Conservation (phyloP, 2,113 vertebrate genomes). For the Corydoras maculifer region DNA sequence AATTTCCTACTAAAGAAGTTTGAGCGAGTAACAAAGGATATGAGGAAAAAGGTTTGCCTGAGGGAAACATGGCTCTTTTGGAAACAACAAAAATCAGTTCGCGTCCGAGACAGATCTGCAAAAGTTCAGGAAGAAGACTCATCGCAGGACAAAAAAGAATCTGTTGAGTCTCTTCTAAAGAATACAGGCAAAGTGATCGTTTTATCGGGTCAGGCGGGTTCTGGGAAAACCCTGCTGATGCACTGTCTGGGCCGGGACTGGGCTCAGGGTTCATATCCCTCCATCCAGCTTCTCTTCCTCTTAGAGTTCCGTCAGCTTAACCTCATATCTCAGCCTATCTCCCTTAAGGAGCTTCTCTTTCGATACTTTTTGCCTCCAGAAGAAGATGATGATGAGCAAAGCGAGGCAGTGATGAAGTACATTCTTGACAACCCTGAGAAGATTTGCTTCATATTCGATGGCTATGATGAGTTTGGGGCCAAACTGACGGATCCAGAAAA, state of each 20-base stretch:
- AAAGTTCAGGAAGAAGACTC: conserved; percentile 55
- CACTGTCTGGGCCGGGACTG: conserved; percentile 71
- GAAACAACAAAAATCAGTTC: conserved; percentile 51
- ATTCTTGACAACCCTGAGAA: conserved; percentile 66
- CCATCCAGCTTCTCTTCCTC: conserved; percentile 72
- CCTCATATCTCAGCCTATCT: conserved; percentile 60
- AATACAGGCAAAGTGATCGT: conserved; percentile 57
- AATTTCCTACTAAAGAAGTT: conserved; percentile 51
- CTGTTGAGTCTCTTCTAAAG: conserved; percentile 67
- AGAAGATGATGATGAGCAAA: conserved; percentile 39
- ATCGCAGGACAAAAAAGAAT: conserved; percentile 48
- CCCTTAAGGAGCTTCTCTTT: conserved; percentile 76
- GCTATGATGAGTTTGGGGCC: conserved; percentile 77
- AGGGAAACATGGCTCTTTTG: conserved; percentile 64
- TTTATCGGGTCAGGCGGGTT: conserved; percentile 75
- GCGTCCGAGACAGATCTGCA: conserved; percentile 38
- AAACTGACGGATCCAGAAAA: conserved; percentile 37
- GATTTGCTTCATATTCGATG: conserved; percentile 80
- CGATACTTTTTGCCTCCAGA: conserved; percentile 65
- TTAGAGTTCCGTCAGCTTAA: conserved; percentile 86
- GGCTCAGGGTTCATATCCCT: conserved; percentile 67
- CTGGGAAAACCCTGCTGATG: conserved; percentile 79
- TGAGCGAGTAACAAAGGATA: conserved; percentile 20
- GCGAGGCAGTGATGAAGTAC: conserved; percentile 62
- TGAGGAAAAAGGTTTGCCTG: conserved; percentile 47